Evolutionary conservation across 2,888 invertebrate genomes (phyloP).

Genomic region (Gymnosoma rotundatum): DNA sequence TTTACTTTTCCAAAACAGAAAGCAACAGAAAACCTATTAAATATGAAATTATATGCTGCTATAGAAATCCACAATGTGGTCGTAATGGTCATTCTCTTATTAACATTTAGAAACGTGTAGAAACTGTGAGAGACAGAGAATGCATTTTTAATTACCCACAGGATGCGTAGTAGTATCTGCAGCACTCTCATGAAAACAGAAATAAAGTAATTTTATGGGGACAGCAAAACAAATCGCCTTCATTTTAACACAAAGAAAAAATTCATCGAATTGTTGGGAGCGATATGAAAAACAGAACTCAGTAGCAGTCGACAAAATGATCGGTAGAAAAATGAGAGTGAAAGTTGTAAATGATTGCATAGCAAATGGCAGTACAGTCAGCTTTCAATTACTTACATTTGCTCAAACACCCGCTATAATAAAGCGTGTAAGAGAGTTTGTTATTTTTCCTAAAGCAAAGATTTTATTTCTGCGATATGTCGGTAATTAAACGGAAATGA

Average conservation of each 20-base stretch:
- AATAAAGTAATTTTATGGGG: constrained; percentile 22
- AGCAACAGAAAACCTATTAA: constrained; percentile 22
- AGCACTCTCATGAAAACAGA: constrained; percentile 3
- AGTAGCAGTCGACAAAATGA: constrained; percentile 17
- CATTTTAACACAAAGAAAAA: constrained; percentile 62
- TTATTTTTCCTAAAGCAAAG: background rate
- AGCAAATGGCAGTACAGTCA: constrained; percentile 26
- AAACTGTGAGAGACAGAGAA: constrained; percentile 59
- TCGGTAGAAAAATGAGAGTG: constrained; percentile 29
- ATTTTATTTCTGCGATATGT: constrained; percentile 37
- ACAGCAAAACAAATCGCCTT: constrained; percentile 64
- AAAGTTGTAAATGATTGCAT: constrained; percentile 50
- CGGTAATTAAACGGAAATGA: constrained; percentile 64
- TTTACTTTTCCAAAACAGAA: constrained; percentile 14
- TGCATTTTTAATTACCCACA: constrained; percentile 74
- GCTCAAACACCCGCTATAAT: constrained; percentile 60
- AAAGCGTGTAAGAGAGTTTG: constrained; percentile 17
- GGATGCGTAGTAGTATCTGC: constrained; percentile 69
- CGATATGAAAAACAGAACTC: background rate
- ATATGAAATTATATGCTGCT: constrained; percentile 50
- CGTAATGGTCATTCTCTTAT: constrained; percentile 28
- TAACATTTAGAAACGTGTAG: constrained; percentile 21
- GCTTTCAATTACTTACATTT: constrained; percentile 11
- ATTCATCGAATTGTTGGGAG: constrained; percentile 19
- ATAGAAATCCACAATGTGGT: constrained; percentile 54